Evolutionary conservation across 2,888 invertebrate species (phyloP).

Genomic region (Eilema depressum): DNA sequence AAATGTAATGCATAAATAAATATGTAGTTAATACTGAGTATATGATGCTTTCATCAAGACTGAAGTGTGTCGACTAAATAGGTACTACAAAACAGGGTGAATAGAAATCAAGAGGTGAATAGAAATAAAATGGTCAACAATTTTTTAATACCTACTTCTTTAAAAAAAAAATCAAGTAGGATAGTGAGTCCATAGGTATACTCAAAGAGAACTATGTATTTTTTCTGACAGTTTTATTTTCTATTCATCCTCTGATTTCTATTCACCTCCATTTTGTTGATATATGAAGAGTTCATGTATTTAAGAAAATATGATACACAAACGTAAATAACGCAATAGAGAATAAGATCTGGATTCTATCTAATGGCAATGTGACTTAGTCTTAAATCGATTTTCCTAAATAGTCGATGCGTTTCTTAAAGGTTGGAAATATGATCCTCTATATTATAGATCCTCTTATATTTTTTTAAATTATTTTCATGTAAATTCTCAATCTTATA

Average conservation of each 20-base stretch:
- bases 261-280: conserved; percentile 4
- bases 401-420: conserved; percentile 27
- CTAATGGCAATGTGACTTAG: conserved; percentile 12
- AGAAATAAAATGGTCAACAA: background rate
- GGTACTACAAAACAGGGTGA: background rate
- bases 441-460: conserved; percentile 24
- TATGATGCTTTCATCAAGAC: background rate
- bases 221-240: background rate
- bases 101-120: background rate
- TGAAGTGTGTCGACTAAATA: conserved; percentile 1
- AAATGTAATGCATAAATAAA: background rate
- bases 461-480: conserved; percentile 32
- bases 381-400: background rate
- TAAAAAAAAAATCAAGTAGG: background rate
- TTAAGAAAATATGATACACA: background rate
- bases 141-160: background rate
- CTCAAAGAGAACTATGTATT: no score
- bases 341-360: conserved; percentile 12
- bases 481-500: conserved; percentile 46
- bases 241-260: background rate
- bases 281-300: background rate
- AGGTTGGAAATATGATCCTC: conserved; percentile 22
- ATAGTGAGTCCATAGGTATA: no score
- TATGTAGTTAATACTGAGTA: background rate
- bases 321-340: background rate